phyloP scores from a whole-genome alignment of 2,113 vertebrate species.

The Ailurus styani region DNA sequence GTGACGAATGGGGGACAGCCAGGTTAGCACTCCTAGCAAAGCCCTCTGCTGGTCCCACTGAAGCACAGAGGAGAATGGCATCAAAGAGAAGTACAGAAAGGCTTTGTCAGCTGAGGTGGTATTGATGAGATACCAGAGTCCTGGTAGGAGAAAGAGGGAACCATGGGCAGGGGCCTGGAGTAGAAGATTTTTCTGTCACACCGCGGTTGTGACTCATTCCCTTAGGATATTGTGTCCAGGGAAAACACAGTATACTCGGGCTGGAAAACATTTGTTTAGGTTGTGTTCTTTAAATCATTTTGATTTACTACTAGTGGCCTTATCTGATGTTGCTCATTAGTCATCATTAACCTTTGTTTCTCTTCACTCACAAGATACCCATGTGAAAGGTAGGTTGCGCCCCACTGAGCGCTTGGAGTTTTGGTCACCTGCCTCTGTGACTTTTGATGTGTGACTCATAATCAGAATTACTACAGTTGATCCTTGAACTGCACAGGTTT shows the following conservation, averaged over 20 bases:
- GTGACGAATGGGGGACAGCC: background rate
- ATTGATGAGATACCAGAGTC: background rate
- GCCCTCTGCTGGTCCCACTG: background rate
- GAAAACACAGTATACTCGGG: background rate
- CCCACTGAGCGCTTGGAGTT: background rate
- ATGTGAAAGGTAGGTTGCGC: background rate
- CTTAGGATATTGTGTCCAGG: background rate
- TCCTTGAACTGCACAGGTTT: background rate
- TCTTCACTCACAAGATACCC: background rate
- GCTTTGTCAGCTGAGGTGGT: background rate
- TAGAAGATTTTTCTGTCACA: background rate
- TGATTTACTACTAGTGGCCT: background rate
- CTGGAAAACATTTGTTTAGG: conserved; percentile 5
- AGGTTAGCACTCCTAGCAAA: background rate
- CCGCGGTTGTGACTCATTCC: background rate
- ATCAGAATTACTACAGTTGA: background rate
- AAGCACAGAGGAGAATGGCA: background rate
- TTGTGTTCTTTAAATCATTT: background rate
- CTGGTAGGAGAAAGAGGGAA: background rate
- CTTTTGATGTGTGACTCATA: background rate
- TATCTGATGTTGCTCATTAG: background rate
- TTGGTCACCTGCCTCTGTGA: background rate
- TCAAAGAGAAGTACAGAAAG: background rate
- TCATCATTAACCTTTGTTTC: background rate
- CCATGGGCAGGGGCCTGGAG: background rate